Evolutionary conservation across 2,113 vertebrate genomes (phyloP).

Genomic region (Syrrhaptes paradoxus): DNA sequence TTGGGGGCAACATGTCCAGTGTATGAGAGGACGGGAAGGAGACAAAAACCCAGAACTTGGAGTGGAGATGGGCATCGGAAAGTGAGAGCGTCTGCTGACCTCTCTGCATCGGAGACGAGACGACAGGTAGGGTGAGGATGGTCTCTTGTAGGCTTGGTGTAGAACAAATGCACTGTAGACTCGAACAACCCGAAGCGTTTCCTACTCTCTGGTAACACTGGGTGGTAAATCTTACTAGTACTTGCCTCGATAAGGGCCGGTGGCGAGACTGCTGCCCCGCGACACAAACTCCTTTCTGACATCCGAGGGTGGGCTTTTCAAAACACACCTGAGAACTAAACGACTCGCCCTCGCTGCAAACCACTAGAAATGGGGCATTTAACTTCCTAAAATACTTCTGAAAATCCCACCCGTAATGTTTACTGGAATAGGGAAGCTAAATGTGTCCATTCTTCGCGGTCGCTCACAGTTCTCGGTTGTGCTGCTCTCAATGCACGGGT

Average conservation of each 20-base stretch:
- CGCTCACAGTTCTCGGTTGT: background rate
- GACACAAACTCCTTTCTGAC: background rate
- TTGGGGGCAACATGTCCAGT: too few species aligned
- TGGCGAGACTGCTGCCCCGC: background rate
- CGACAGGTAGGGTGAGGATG: background rate
- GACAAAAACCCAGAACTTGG: too few species aligned
- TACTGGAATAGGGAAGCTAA: background rate
- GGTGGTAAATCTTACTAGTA: background rate
- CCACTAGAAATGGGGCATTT: background rate
- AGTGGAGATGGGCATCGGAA: background rate
- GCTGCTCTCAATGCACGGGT: background rate
- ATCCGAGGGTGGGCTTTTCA: background rate
- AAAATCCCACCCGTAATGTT: background rate
- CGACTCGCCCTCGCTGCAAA: background rate
- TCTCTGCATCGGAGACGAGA: rapidly evolving
- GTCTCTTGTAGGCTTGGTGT: background rate
- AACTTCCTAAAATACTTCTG: constrained; percentile 23
- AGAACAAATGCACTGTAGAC: background rate
- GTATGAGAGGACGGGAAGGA: background rate
- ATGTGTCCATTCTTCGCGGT: background rate
- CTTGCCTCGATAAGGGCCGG: background rate
- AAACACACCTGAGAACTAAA: background rate
- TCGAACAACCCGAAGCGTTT: background rate
- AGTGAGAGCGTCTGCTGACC: background rate
- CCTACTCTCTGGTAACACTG: background rate